Evolutionary conservation across 2,113 vertebrate species (phyloP).

Genomic region (Alectura lathami): DNA sequence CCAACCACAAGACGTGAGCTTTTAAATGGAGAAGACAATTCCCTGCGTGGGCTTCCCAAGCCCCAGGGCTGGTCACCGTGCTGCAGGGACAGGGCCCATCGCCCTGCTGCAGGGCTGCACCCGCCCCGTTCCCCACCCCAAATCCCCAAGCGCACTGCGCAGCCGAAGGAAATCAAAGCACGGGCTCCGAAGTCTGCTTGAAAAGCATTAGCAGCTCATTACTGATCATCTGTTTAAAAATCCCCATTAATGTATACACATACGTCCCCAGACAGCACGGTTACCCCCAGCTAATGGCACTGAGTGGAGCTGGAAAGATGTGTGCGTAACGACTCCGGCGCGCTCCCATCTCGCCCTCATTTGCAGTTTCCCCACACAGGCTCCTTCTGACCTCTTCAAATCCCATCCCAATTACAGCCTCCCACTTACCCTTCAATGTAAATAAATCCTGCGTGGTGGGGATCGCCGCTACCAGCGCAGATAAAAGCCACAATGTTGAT

Average conservation of each 20-base stretch:
- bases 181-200: neutral
- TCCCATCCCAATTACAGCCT: conserved; percentile 67
- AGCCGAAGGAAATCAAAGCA: neutral
- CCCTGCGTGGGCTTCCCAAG: rapidly evolving
- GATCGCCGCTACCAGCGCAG: conserved; percentile 18
- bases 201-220: conserved; percentile 68
- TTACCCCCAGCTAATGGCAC: conserved; percentile 47
- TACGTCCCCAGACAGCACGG: neutral
- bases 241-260: conserved; percentile 21
- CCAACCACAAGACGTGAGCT: neutral
- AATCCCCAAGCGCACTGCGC: rapidly evolving
- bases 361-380: conserved; percentile 7
- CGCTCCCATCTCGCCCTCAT: conserved; percentile 33
- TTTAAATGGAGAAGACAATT: neutral
- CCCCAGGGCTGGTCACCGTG: neutral
- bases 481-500: neutral
- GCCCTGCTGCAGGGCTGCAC: neutral
- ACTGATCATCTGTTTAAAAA: conserved; percentile 57
- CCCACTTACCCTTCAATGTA: conserved; percentile 51
- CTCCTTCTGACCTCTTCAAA: conserved; percentile 60
- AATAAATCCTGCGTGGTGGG: conserved; percentile 25
- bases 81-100: neutral
- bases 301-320: conserved; percentile 28
- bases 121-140: rapidly evolving
- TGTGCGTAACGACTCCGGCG: neutral